Evolutionary conservation across 2,888 invertebrate species (phyloP), one percentile per base, ranked within the genome.

Genomic region (Ceramica pisi): DNA sequence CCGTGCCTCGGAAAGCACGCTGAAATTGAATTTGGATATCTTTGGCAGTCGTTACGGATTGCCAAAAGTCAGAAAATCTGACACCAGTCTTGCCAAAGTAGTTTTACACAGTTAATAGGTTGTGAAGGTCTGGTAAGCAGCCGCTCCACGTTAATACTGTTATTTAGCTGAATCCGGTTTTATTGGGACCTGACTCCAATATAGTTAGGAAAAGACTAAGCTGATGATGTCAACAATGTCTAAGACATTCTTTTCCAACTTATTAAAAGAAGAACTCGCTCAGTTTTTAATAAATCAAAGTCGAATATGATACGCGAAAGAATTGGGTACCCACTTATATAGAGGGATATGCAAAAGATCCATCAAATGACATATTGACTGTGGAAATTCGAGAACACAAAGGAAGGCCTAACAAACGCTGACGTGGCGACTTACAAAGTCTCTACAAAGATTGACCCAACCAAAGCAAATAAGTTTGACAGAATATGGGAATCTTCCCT

Each of bases 381-480:
- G 23, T 19, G 21, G 38, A 70, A 59, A 55, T 31, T 51, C 41
- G 56, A 57, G 51, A 62, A 21, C 61, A 78, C 55, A 78, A 75
- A 67, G 10, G 10, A 14, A 67, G 16, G 35, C 38, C 75, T 61
- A 46, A 67, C 55, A 64, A 78, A 56, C 31, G 75, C 70, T 67
- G 66, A 71, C 66, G 23, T 50, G 50, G 50, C 19, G 60, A 67
- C 63, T 60, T 64, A 46, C 60, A 75, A 74, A 74, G 53, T 78
- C 60, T 67, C 10, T 41, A 41, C 66, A 75, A 67, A 78, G 78
- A 75, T 75, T 78, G 79, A 70, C 78, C 75, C 59, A 75, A 12
- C 21, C 16, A 78, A 78, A 78, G 70, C 56, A 78, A 78, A 78
- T 75, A 78, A 78, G 66, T 78, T 78, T 66, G 59, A 38, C 56